Percentiles rank a stretch among this genome's conserved stretches.
Evolutionary conservation across 2,113 vertebrate species (phyloP).

Genomic region (Lathamus discolor): DNA sequence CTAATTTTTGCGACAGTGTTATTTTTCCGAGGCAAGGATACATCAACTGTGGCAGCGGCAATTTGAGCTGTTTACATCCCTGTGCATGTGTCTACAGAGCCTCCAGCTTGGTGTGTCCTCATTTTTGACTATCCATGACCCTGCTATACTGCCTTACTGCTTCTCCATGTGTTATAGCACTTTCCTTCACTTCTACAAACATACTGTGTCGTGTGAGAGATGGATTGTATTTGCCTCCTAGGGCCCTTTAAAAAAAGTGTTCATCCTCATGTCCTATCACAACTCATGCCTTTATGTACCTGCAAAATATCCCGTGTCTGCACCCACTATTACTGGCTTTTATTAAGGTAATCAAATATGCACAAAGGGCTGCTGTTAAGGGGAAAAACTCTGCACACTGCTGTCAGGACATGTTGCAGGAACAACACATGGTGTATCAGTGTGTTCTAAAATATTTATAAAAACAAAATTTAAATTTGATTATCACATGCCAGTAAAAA

Average conservation of each 20-base stretch:
- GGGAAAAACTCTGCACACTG: not conserved
- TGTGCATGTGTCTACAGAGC: not conserved
- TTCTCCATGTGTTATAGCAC: conserved; percentile 11
- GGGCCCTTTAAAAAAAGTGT: not conserved
- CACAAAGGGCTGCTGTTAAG: not conserved
- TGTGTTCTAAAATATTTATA: not conserved
- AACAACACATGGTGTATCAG: not conserved
- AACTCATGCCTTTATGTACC: not conserved
- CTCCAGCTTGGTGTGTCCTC: conserved; percentile 32
- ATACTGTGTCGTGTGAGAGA: not conserved
- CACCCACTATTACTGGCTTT: not conserved
- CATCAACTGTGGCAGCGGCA: not conserved
- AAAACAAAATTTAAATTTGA: conserved; percentile 17
- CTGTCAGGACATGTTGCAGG: not conserved
- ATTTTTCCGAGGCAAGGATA: not conserved
- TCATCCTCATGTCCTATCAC: not conserved
- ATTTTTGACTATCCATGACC: not conserved
- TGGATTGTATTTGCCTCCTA: not conserved
- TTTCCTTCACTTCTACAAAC: conserved; percentile 4
- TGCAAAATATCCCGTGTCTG: not conserved
- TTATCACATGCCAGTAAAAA: not conserved
- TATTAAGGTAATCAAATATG: not conserved
- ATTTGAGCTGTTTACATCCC: conserved; percentile 29
- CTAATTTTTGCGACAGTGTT: not conserved
- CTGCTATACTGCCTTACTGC: conserved; percentile 1